These are phyloP conservation scores for Sebastiscus tertius DNA, from an alignment of 2,797 vertebrate species.

Conservation along the genomic window DNA sequence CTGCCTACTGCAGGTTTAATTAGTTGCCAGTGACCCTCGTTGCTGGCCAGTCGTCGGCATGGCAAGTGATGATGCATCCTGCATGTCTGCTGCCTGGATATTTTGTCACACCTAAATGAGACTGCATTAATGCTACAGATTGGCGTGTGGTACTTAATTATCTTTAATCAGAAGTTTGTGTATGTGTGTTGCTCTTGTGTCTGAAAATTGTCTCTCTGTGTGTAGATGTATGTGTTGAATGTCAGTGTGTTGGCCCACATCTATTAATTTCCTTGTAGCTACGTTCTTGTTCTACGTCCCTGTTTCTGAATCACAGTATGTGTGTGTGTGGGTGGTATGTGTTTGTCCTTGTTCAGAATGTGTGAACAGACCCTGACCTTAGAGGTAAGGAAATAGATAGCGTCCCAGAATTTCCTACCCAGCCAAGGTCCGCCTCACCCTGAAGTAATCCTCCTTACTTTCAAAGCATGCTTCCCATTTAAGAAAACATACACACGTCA, in stretches of 20 bases:
- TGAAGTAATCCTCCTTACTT: slow-evolving; percentile 36
- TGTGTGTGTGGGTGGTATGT: not conserved
- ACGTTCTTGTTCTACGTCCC: not conserved
- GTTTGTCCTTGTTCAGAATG: slow-evolving; percentile 30
- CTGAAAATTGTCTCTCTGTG: not conserved
- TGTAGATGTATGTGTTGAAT: not conserved
- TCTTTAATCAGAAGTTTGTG: slow-evolving; percentile 31
- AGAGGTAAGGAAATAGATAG: slow-evolving; percentile 24
- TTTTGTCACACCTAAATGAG: slow-evolving; percentile 40
- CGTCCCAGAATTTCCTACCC: slow-evolving; percentile 16
- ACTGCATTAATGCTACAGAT: slow-evolving; percentile 22
- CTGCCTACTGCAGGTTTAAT: not conserved
- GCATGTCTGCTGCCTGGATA: slow-evolving; percentile 10
- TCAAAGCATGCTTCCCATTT: slow-evolving; percentile 17
- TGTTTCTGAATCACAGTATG: not conserved
- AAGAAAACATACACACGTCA: slow-evolving; percentile 6
- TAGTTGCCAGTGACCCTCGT: not conserved
- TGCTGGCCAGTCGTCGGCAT: not conserved
- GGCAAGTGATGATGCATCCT: not conserved
- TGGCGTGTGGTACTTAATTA: slow-evolving; percentile 24
- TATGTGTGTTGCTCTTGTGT: not conserved
- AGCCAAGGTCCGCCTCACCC: slow-evolving; percentile 12
- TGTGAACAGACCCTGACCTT: slow-evolving; percentile 50
- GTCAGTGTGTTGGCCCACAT: slow-evolving; percentile 3
- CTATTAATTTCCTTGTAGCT: not conserved